Evolutionary conservation across 2,113 vertebrate species (phyloP).

Genomic region (Acrocephalus arundinaceus): DNA sequence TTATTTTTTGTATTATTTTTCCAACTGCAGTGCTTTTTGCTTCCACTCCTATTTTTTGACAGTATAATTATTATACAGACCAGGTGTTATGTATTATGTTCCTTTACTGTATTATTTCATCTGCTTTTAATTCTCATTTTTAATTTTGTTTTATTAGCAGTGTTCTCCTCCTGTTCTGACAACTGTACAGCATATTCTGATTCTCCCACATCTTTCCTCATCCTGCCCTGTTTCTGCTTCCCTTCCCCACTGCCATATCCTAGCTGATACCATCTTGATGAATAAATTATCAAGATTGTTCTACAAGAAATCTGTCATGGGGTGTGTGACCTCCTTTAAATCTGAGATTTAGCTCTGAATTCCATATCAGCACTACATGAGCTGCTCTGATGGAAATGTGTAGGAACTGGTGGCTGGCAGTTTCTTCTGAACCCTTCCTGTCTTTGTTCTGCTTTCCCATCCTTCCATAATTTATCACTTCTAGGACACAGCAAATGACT

Average conservation of each 20-base stretch:
- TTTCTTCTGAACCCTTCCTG: background rate
- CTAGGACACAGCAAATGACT: background rate
- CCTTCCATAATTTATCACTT: slow-evolving; percentile 21
- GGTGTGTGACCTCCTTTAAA: slow-evolving; percentile 59
- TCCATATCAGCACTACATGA: background rate
- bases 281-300: slow-evolving; percentile 72
- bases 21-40: background rate
- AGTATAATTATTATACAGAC: background rate
- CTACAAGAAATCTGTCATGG: slow-evolving; percentile 61
- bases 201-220: background rate
- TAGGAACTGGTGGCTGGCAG: background rate
- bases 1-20: background rate
- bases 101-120: background rate
- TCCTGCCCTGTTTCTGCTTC: slow-evolving; percentile 9
- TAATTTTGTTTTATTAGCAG: background rate
- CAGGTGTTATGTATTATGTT: background rate
- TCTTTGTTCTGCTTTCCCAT: slow-evolving; percentile 7
- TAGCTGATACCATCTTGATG: slow-evolving; percentile 55
- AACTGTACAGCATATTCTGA: background rate
- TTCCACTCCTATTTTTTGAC: background rate
- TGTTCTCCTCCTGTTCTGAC: background rate
- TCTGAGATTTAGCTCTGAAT: slow-evolving; percentile 54
- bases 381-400: slow-evolving; percentile 32
- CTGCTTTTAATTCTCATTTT: background rate
- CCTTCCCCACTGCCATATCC: background rate